Evolutionary conservation across 2,113 vertebrate genomes (phyloP).

Genomic region (Phainopepla nitens): DNA sequence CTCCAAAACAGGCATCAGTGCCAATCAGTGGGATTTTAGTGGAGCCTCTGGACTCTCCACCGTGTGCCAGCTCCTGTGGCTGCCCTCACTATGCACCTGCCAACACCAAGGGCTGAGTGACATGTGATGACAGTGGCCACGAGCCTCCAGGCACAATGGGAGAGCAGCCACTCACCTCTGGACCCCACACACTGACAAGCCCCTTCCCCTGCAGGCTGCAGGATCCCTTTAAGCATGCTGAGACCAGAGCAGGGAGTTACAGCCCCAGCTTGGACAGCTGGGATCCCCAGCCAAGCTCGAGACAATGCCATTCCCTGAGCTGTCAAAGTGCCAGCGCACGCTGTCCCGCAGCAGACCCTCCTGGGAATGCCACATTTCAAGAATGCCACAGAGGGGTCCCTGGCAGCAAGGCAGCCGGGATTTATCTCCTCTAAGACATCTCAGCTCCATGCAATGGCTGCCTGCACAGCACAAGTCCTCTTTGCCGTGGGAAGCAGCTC

Average conservation of each 20-base stretch:
- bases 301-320: not conserved
- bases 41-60: not conserved
- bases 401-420: fast-evolving
- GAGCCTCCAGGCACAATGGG: fast-evolving
- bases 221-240: fast-evolving
- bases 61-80: fast-evolving
- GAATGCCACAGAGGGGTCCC: fast-evolving
- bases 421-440: not conserved
- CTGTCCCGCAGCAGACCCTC: not conserved
- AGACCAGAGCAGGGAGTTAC: not conserved
- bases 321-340: fast-evolving
- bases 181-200: fast-evolving
- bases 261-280: not conserved
- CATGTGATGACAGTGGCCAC: fast-evolving
- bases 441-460: not conserved
- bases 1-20: not conserved
- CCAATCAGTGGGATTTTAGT: not conserved
- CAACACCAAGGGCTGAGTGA: not conserved
- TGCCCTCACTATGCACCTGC: not conserved
- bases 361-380: fast-evolving
- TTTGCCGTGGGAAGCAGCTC: not conserved
- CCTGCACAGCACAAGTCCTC: not conserved
- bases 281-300: not conserved
- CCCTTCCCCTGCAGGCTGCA: not conserved
- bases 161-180: not conserved